Evolutionary conservation across 2,888 invertebrate species (phyloP).

Genomic region (Mactromeris polynyma): DNA sequence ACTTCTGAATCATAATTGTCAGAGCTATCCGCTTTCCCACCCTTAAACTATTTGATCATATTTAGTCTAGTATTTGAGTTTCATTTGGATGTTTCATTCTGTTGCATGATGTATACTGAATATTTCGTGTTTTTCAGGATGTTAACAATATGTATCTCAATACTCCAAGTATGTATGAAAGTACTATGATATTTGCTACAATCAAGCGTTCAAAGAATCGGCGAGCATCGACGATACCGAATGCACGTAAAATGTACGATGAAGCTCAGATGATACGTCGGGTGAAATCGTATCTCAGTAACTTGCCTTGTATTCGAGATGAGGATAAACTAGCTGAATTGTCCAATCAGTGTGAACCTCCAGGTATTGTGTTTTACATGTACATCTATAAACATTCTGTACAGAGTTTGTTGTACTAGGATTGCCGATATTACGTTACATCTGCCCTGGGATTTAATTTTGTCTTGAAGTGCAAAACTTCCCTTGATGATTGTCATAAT

Average conservation of each 20-base stretch:
- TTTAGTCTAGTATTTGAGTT: no score
- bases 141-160: slow-evolving; percentile 82
- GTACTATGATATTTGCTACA: slow-evolving; percentile 82
- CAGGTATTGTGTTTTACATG: slow-evolving; percentile 71
- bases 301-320: slow-evolving; percentile 96
- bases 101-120: not conserved
- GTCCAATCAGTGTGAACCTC: slow-evolving; percentile 94
- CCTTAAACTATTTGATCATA: no score
- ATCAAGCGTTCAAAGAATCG: slow-evolving; percentile 83
- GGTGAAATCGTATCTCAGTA: slow-evolving; percentile 97
- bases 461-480: no score
- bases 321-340: slow-evolving; percentile 96
- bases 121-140: slow-evolving; percentile 88
- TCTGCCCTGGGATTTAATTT: no score
- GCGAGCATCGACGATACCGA: slow-evolving; percentile 93
- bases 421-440: no score
- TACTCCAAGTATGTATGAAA: slow-evolving; percentile 79
- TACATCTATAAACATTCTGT: no score
- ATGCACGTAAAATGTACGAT: slow-evolving; percentile 99
- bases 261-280: slow-evolving; percentile 99
- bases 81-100: no score
- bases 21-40: no score
- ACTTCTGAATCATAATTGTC: no score
- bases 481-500: no score
- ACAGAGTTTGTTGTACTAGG: no score